Base-by-base conservation (phyloP, 2,797 vertebrate species). In the Eulemur coronatus region DNA sequence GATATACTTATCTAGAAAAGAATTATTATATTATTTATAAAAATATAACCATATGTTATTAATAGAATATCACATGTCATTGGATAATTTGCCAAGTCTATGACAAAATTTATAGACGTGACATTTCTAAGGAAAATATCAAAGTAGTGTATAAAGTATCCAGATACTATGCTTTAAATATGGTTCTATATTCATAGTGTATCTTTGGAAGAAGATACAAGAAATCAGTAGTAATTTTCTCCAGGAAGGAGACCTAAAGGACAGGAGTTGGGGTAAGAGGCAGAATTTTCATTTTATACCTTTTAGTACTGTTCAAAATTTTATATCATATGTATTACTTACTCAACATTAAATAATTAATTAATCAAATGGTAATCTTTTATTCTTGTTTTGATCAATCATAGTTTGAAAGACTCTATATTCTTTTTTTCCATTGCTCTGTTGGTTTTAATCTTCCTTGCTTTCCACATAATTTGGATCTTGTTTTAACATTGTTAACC, bases 1-100 rank as follows among this genome's bases (percentile, higher is more conserved):
- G 41, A 82, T 78, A 41, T 89, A 38, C 11, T 92, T 84, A 93
- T 91, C 38, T 41, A 15, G 55, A 94, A 96, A 95, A 94, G 1
- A 90, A 88, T 73, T 69, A 63, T 63, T 69, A 69, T 12, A 81
- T 91, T 73, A 91, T 67, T 80, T 82, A 84, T 26, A 80, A 79
- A 95, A 94, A 67, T 84, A 93, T 18, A 28, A 17, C 7, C 3
- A 46, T 12, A 57, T 61, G 7, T 57, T 95, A 57, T 26, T 57
- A 57, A 65, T 46, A 88, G 84, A 85, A 59, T 92, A 84, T 57
- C 57, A 55, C 13, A 63, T 48, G 7, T 50, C 63, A 86, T 72
- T 92, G 43, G 33, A 48, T 80, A 73, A 67, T 91, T 72, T 91
- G 28, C 12, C 24, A 86, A 43, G 10, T 79, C 41, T 89, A 63